Conservation (phyloP, 2,888 invertebrate genomes). For the Phalera bucephala region DNA sequence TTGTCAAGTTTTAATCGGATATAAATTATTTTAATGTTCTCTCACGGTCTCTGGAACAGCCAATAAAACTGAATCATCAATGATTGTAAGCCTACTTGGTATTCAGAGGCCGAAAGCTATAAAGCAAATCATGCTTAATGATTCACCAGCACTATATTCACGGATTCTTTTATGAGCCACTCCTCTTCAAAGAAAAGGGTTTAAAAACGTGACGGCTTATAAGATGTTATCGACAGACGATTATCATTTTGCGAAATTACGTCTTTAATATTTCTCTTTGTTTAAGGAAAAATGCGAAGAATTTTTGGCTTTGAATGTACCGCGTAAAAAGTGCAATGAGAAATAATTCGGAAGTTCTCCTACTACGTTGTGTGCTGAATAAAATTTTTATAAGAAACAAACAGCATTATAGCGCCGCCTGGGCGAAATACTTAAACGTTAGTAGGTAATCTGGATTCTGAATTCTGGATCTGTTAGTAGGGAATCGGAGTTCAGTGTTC, state of each 20-base stretch:
- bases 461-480: no score
- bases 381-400: no score
- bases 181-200: conserved; percentile 51
- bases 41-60: conserved; percentile 17
- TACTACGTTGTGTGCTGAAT: no score
- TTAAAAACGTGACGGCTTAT: conserved; percentile 37
- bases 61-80: conserved; percentile 44
- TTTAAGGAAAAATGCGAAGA: conserved; percentile 17
- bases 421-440: no score
- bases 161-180: conserved; percentile 44
- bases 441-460: no score
- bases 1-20: neutral
- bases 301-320: conserved; percentile 8
- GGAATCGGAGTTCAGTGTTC: no score
- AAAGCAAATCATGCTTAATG: conserved; percentile 71
- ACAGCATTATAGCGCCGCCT: no score
- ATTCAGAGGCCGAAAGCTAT: conserved; percentile 60
- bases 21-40: conserved; percentile 4
- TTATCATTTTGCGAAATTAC: conserved; percentile 37
- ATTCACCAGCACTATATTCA: conserved; percentile 56
- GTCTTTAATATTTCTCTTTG: conserved; percentile 21
- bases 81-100: conserved; percentile 53
- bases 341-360: no score
- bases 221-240: conserved; percentile 51
- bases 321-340: conserved; percentile 1